Evolutionary conservation across 2,113 vertebrate genomes (phyloP).

Genomic region (Tupaia tana): DNA sequence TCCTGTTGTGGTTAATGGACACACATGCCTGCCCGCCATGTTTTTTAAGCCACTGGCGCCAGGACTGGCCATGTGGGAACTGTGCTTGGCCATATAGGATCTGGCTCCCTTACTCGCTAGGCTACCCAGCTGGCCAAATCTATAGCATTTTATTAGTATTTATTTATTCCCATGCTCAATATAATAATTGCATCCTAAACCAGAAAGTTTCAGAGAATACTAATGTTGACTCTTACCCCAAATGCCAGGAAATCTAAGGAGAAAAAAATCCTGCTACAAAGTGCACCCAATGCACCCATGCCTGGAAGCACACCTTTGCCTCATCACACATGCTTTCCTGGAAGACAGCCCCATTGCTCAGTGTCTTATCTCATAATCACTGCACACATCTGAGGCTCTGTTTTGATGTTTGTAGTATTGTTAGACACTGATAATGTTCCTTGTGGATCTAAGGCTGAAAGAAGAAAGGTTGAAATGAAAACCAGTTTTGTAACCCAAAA

Average conservation of each 20-base stretch:
- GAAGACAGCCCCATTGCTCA: too few species aligned
- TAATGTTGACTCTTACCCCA: background rate
- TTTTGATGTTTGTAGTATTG: background rate
- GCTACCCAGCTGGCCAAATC: too few species aligned
- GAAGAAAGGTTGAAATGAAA: background rate
- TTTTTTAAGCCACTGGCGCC: too few species aligned
- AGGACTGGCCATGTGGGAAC: too few species aligned
- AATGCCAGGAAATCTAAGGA: background rate
- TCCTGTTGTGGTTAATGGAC: too few species aligned
- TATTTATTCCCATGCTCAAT: background rate
- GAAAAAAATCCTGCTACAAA: background rate
- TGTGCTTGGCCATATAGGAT: too few species aligned
- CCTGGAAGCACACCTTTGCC: too few species aligned
- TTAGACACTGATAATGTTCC: background rate
- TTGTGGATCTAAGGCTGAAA: background rate
- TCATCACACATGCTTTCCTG: background rate
- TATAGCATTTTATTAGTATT: background rate
- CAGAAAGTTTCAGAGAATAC: background rate
- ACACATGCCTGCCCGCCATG: too few species aligned
- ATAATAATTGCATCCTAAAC: background rate
- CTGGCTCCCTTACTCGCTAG: too few species aligned
- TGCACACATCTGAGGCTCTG: background rate
- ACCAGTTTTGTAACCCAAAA: conserved; percentile 13
- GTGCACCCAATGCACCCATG: background rate
- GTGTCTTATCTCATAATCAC: background rate